Percentiles rank a stretch among this genome's conserved stretches.
These are phyloP conservation scores for Ladona fulva DNA, from an alignment of 1,140 invertebrate species.

Conservation along the genomic window DNA sequence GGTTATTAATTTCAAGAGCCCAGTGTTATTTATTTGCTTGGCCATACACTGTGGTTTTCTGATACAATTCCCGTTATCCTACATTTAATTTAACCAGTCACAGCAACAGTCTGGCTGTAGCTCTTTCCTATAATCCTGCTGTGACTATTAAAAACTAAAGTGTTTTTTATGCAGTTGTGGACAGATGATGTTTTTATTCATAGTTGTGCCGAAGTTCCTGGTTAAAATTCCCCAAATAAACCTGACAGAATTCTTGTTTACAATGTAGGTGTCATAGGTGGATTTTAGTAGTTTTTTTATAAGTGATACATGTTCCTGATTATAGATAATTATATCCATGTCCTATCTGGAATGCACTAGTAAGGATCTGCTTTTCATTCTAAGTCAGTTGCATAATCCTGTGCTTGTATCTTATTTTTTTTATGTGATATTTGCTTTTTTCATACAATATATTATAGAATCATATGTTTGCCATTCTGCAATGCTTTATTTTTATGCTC, in stretches of 20 bases:
- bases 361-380: constrained; percentile 22
- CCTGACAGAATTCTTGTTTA: constrained; percentile 3
- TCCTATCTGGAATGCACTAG: constrained; percentile 21
- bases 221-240: background rate
- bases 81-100: background rate
- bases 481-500: constrained; percentile 38
- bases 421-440: constrained; percentile 23
- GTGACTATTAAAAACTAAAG: background rate
- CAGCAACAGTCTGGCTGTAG: background rate
- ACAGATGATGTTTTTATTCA: background rate
- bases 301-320: constrained; percentile 19
- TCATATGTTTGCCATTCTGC: constrained; percentile 21
- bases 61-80: background rate
- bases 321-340: constrained; percentile 19
- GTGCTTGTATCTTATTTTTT: constrained; percentile 19
- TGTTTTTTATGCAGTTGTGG: background rate
- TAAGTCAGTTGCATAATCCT: constrained; percentile 23
- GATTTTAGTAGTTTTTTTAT: constrained; percentile 11
- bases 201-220: constrained; percentile 3
- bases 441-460: constrained; percentile 20
- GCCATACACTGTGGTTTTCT: background rate
- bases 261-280: background rate
- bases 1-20: background rate
- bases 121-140: background rate
- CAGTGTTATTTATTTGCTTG: background rate